Conservation (phyloP, 92 coral and sea anemone genomes). For the Porites rus region DNA sequence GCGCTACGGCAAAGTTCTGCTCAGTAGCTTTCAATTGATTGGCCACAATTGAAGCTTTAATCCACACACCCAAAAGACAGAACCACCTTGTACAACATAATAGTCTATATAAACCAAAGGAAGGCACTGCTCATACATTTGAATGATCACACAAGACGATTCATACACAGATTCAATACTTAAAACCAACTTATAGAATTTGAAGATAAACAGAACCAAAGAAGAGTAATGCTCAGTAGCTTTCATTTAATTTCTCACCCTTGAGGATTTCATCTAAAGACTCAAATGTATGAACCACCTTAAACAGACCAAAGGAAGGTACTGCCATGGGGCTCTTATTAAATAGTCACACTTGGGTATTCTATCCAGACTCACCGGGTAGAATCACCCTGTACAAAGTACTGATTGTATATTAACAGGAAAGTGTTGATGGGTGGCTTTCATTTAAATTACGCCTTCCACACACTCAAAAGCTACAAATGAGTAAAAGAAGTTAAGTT, state of each 20-base stretch:
- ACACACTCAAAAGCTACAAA: background rate
- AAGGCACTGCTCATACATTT: background rate
- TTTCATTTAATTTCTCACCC: too few relatives aligned
- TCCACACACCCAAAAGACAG: too few relatives aligned
- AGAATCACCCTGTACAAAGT: background rate
- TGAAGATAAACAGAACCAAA: slow-evolving; percentile 2
- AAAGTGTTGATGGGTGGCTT: background rate
- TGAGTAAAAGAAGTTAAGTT: background rate
- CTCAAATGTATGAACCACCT: background rate
- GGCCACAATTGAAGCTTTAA: too few relatives aligned
- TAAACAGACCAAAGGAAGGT: background rate
- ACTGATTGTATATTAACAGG: background rate
- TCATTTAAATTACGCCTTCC: background rate
- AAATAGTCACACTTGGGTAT: background rate
- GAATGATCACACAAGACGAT: background rate
- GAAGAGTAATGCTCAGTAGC: too few relatives aligned
- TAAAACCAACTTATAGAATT: background rate
- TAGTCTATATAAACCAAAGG: background rate
- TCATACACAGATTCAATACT: slow-evolving; percentile 1
- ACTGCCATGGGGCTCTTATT: background rate
- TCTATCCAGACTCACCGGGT: background rate
- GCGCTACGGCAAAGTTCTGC: background rate
- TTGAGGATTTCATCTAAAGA: background rate
- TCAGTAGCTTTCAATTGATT: background rate
- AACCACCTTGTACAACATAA: too few relatives aligned